These are phyloP conservation scores for Astreopora myriophthalma DNA, from an alignment of 64 coral and sea anemone genomes.

Conservation along the genomic window DNA sequence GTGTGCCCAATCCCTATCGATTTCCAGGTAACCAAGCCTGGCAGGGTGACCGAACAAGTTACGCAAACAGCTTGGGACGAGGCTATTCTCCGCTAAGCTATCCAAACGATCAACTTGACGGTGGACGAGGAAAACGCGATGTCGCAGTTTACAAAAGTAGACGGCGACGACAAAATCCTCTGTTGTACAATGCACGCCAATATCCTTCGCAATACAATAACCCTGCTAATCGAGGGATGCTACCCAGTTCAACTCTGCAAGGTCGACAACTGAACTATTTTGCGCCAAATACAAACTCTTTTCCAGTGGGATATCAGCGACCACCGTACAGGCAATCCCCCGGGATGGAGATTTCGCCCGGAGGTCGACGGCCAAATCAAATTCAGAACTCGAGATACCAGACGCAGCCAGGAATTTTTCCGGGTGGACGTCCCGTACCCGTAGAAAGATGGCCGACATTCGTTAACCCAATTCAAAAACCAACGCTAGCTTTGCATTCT, in stretches of 20 bases:
- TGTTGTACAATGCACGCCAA: neutral
- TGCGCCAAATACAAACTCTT: neutral
- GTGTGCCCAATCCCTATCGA: neutral
- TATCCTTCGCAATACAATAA: neutral
- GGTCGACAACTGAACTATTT: slow-evolving; percentile 10
- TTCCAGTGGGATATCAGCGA: neutral
- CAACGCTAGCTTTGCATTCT: neutral
- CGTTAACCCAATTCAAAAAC: neutral
- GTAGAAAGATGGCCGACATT: slow-evolving; percentile 17
- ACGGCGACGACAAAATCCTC: neutral
- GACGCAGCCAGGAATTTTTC: neutral
- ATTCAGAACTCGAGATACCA: neutral
- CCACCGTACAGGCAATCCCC: neutral
- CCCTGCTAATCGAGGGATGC: neutral
- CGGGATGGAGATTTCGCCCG: neutral
- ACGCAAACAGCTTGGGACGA: neutral
- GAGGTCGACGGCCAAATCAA: neutral
- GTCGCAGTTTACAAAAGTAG: neutral
- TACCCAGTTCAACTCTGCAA: neutral
- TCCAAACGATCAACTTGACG: slow-evolving; percentile 8
- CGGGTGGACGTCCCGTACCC: neutral
- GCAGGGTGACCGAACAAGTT: slow-evolving; percentile 15
- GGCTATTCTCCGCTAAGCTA: slow-evolving; percentile 11
- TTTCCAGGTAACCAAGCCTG: neutral
- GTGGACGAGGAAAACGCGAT: neutral